Percentiles rank a stretch among this genome's conserved stretches.
Conservation (phyloP, 2,888 invertebrate genomes). For the Adineta ricciae region DNA sequence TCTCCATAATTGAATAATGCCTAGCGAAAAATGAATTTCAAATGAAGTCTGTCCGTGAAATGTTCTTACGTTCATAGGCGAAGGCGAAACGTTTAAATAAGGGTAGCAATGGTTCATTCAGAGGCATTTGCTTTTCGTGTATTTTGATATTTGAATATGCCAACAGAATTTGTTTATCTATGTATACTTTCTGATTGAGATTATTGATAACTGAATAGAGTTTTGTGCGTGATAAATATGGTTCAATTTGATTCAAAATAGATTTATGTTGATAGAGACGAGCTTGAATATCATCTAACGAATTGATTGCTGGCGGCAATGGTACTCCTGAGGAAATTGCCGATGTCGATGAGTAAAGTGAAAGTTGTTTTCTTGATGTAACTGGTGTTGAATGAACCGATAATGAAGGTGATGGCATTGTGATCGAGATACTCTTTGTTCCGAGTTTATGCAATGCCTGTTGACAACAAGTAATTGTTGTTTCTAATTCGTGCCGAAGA, state of each 20-base stretch:
- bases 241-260: conserved; percentile 30
- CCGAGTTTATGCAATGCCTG: conserved; percentile 28
- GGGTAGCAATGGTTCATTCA: conserved; percentile 24
- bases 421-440: neutral
- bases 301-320: neutral
- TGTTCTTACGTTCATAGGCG: conserved; percentile 22
- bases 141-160: conserved; percentile 29
- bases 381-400: conserved; percentile 1
- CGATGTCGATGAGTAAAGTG: neutral
- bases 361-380: neutral
- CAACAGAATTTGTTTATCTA: conserved; percentile 31
- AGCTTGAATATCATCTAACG: conserved; percentile 23
- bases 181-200: conserved; percentile 23
- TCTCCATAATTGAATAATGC: conserved; percentile 15
- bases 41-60: neutral
- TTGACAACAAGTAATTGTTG: conserved; percentile 24
- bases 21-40: neutral
- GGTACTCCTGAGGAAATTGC: neutral
- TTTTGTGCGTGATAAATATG: conserved; percentile 22
- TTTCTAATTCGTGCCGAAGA: conserved; percentile 22
- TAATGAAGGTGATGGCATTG: neutral
- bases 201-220: conserved; percentile 23
- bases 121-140: conserved; percentile 28
- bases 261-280: conserved; percentile 28
- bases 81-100: conserved; percentile 31